Evolutionary conservation across 35 echinoderm and acorn worm genomes (phyloP).

Genomic region (Amphiura filiformis): DNA sequence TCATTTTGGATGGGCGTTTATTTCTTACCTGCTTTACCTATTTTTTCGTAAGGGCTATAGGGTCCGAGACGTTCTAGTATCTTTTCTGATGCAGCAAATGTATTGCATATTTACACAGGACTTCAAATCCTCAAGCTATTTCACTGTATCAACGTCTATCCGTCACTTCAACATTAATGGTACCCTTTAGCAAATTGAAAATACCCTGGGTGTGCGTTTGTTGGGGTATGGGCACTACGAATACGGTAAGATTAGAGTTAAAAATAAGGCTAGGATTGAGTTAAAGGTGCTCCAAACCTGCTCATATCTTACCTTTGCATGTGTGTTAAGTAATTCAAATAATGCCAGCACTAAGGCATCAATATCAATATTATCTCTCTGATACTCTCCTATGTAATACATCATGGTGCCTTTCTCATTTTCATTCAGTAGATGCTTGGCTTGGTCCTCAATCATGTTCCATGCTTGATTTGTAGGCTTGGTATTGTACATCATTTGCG

Average conservation of each 20-base stretch:
- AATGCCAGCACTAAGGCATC: constrained; percentile 77
- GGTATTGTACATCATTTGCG: constrained; percentile 89
- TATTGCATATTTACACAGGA: too few relatives aligned
- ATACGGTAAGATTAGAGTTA: too few relatives aligned
- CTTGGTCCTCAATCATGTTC: constrained; percentile 95
- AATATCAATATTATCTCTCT: constrained; percentile 66
- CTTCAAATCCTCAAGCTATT: too few relatives aligned
- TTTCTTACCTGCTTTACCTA: not conserved
- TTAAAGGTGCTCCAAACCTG: not conserved
- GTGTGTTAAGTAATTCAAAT: constrained; percentile 93
- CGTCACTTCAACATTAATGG: too few relatives aligned
- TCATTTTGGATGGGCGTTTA: too few relatives aligned
- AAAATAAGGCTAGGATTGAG: too few relatives aligned
- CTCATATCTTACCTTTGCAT: constrained; percentile 78
- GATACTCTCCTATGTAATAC: constrained; percentile 93
- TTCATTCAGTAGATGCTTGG: constrained; percentile 79
- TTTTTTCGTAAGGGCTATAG: not conserved
- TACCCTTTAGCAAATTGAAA: too few relatives aligned
- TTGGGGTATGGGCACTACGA: too few relatives aligned
- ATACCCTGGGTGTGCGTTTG: too few relatives aligned
- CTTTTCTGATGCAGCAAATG: too few relatives aligned
- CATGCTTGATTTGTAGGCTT: constrained; percentile 53
- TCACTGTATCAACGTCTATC: too few relatives aligned
- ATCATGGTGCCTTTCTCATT: constrained; percentile 95
- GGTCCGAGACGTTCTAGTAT: too few relatives aligned